Base-by-base conservation (phyloP, 2,797 vertebrate genomes). In the Loriculus beryllinus region DNA sequence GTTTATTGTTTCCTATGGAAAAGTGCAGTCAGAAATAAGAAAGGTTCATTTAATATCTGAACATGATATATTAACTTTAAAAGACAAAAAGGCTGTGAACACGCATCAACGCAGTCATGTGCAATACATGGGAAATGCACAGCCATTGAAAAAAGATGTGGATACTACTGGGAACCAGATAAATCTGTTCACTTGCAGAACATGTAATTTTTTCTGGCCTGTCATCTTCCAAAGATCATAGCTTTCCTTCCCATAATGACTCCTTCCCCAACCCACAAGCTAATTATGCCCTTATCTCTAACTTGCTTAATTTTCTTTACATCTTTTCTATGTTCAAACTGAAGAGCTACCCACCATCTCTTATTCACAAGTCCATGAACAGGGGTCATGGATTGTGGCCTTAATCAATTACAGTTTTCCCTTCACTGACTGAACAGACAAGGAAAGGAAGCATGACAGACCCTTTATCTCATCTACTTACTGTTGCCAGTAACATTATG, bases 181-280 rank as follows among this genome's bases (percentile, higher is more conserved):
- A 40, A 54, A 77, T 28, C 43, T 52, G 14, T 26, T 84, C 12
- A 23, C 29, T 45, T 40, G 45, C 7, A 49, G 29, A 92, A 40
- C 20, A 25, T 3, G 9, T 4, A 3, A 37, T 54, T 85, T 76
- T 19, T 72, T 60, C 65, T 35, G 8, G n/a, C 42, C 29, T 69
- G 19, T 5, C 26, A 48, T 78, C 26, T 92, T 59, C 37, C 11
- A 22, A 68, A 81, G 81, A 33, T 15, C 28, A 13, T 5, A 23
- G 14, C 16, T 79, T 87, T 72, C 10, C 43, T 79, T 80, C 42
- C 45, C 2, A 8, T 37, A 45, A 70, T 12, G 19, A 23, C 28
- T 6, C 6, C 7, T 56, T 7, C 8, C 9, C 5, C 6, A 23
- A 7, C 2, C 8, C 17, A 4, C 19, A 31, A 64, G 8, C 3